Conservation (phyloP, 2,113 vertebrate species). For the Cebidichthys violaceus region DNA sequence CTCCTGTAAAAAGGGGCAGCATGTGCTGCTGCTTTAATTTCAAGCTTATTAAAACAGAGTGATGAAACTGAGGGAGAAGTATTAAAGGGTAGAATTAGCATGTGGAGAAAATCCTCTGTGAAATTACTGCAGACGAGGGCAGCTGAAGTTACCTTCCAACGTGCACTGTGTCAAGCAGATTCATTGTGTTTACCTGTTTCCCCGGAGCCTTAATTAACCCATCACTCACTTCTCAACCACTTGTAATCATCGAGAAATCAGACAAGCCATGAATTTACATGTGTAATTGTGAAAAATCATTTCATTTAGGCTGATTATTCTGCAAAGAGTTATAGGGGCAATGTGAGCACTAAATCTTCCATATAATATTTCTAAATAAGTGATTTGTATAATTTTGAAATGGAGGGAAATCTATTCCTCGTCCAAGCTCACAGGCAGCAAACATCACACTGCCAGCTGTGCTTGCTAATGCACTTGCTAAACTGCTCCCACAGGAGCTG, state of each 20-base stretch:
- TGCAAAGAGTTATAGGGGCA: conserved; percentile 6
- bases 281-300: conserved; percentile 41
- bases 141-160: conserved; percentile 41
- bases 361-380: conserved; percentile 34
- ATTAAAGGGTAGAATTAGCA: conserved; percentile 85
- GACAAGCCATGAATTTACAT: conserved; percentile 12
- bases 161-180: conserved; percentile 22
- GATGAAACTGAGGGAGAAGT: conserved; percentile 71
- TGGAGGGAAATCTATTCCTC: conserved; percentile 6
- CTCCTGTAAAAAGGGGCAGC: conserved; percentile 66
- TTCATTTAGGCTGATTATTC: conserved; percentile 34
- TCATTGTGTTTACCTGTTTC: conserved; percentile 58
- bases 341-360: conserved; percentile 21
- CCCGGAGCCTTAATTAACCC: conserved; percentile 57
- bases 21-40: conserved; percentile 81
- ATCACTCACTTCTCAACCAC: conserved; percentile 43
- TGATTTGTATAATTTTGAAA: conserved; percentile 33
- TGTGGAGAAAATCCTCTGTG: conserved; percentile 80
- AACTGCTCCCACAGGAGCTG: not conserved
- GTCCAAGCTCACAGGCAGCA: conserved; percentile 12
- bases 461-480: conserved; percentile 35
- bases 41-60: conserved; percentile 82
- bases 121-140: conserved; percentile 76
- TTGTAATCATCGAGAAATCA: conserved; percentile 38
- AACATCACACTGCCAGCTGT: conserved; percentile 22